Evolutionary conservation across 2,888 invertebrate species (phyloP).

Genomic region (Geotrupes spiniger): DNA sequence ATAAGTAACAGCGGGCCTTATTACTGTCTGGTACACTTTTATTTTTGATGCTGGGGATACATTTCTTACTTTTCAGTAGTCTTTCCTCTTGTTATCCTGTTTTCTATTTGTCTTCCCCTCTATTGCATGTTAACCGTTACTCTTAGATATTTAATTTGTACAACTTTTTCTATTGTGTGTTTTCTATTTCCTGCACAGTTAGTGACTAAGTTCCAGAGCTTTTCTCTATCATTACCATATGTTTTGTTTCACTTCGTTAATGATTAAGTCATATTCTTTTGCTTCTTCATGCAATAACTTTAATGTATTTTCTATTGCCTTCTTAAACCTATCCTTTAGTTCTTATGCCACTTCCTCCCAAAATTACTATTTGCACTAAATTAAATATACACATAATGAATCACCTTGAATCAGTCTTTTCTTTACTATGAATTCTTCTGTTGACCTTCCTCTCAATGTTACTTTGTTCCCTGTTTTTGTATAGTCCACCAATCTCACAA

Average conservation of each 20-base stretch:
- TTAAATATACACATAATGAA: not conserved
- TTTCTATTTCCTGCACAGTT: not conserved
- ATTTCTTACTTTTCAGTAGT: not conserved
- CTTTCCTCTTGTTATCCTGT: not conserved
- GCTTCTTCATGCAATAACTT: not conserved
- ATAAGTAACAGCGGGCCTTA: constrained; percentile 1
- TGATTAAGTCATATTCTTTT: not conserved
- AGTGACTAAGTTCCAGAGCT: not conserved
- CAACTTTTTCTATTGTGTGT: constrained; percentile 1
- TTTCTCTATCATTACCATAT: constrained; percentile 1
- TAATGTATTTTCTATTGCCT: too few species aligned
- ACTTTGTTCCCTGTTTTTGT: not conserved
- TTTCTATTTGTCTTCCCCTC: not conserved
- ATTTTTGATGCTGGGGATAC: not conserved
- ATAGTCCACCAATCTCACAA: not conserved
- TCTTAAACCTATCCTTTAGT: not conserved
- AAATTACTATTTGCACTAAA: not conserved
- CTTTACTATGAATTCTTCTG: not conserved
- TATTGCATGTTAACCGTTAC: not conserved
- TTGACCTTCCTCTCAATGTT: not conserved
- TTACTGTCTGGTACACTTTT: not conserved
- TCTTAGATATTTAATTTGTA: not conserved
- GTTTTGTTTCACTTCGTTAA: not conserved
- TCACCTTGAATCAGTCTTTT: not conserved
- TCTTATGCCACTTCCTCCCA: not conserved